Base-by-base conservation (phyloP, 2,797 vertebrate species). In the Brachyrhaphis roseni region DNA sequence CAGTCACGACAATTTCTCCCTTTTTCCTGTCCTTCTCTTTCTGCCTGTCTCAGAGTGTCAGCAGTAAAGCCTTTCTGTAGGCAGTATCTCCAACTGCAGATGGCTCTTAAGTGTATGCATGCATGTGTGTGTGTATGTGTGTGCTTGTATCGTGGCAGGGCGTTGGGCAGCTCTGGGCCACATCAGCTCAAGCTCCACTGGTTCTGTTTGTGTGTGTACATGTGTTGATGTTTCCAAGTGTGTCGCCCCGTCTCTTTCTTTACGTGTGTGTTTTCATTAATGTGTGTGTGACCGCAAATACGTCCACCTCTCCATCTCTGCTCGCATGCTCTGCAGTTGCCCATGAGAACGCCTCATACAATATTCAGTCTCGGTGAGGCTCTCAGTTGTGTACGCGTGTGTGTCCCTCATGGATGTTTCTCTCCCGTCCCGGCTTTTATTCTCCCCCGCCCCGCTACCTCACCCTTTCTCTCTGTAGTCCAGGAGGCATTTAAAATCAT, bases 161-260 rank as follows among this genome's bases (percentile, higher is more conserved):
- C 87, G 91, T 93, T 89, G 87, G 88, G 92, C 88, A 83, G 93
- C 95, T 95, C 87, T 82, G 59, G 94, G 95, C 89, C 92, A 93
- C 93, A 95, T 96, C 91, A 95, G 86, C 89, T 92, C 91, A 95
- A 93, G 95, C 94, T 95, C 92, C 93, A 94, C 93, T 94, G 94
- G 87, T 71, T 82, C 87, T 91, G 91, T 93, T 90, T 92, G 92
- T 93, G 92, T 90, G 85, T 45, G 26, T 90, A 84, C 85, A 86
- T 90, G 90, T 91, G 89, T 92, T 90, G 90, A 89, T 92, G 84
- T 91, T 90, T 91, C 84, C 87, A 84, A 89, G 87, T 93, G 88
- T 90, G 87, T 86, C 84, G n/a, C 78, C 88, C 85, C 79, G 73
- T 90, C 53, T 88, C 76, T 86, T 57, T 80, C 71, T 68, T 26